Evolutionary conservation across 2,113 vertebrate genomes (phyloP), one percentile per base, ranked within the genome.

Genomic region (Sceloporus tristichus): DNA sequence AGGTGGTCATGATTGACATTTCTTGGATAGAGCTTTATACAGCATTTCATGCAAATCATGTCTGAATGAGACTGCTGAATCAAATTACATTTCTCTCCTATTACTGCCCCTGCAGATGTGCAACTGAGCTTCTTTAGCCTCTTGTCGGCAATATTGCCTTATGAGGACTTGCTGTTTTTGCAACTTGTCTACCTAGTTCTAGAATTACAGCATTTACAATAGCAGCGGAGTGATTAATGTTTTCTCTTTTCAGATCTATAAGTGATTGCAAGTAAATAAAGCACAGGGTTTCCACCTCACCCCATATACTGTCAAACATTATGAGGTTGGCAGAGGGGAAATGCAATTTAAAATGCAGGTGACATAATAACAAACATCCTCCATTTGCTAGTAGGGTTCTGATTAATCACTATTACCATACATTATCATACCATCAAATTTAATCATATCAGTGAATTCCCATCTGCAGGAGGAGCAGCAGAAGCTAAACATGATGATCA

Each of bases 331-430:
- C 95, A 97, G 93, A 93, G 94, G 95, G 92, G 96, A 96, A 97
- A 96, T 96, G 96, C 96, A 90, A 96, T 97, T 98, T 98, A 98
- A 98, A 98, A 98, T 98, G 98, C 98, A 97, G 97, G 97, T 98
- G 98, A 98, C 98, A 98, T 96, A 97, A 97, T 97, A 96, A 95
- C 96, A 96, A 96, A 95, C 97, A 97, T 97, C 95, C 96, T 98
- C 95, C 97, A 95, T 98, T 98, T 98, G 97, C 97, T 96, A 94
- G 93, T 96, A 96, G 97, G 97, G 97, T 97, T 97, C 97, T 98
- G 97, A 98, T 98, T 98, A 98, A 98, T 97, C 96, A 91, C 96
- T 97, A 98, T 98, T 98, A 98, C 97, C 98, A 98, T 99, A 98
- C 94, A 98, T 99, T 98, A 99, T 98, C 98, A 98, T 98, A 97